Base-by-base conservation (phyloP, 2,888 invertebrate genomes). In the Heterodera filipjevi region DNA sequence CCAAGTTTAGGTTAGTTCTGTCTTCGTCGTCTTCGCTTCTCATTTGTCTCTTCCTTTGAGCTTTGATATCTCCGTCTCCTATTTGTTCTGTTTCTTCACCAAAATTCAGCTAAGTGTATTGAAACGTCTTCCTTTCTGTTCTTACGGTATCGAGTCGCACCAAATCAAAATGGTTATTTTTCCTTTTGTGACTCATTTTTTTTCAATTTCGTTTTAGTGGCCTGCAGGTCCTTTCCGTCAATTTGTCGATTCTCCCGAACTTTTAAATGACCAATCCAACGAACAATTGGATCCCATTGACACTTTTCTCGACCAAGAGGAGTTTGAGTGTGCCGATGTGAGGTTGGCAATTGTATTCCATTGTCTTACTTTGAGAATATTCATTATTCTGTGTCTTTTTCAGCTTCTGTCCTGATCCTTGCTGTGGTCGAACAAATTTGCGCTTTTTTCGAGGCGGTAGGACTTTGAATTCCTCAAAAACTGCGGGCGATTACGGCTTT, bases 331-430 rank as follows among this genome's bases (percentile, higher is more conserved):
- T 77, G 78, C 78, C 66, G 78, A 78, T 77, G 78, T 70, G 10
- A 78, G 78, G 78, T 78, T 16, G 14, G 32, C 19, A 14, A 14
- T 64, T 12, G 39, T 39, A 68, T 39, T n/a, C 16, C 68, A 35
- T 68, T 22, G n/a, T 74, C 49, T 19, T 27, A 10, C 71, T 64
- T 1, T 27, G 6, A 16, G n/a, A 44, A 49, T 78, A n/a, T 78
- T 22, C n/a, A n/a, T n/a, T n/a, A n/a, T n/a, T n/a, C n/a, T n/a
- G n/a, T n/a, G n/a, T n/a, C n/a, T n/a, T n/a, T n/a, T n/a, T n/a
- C 27, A 78, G 78, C 35, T 78, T 78, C 35, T 78, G 78, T n/a
- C 78, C 78, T 12, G 78, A 78, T 77, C 78, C 78, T 10, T 78
- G 78, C 70, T 78, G 78, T 66, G 78, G 78, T 32, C 74, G 78